phyloP scores from a whole-genome alignment of 2,797 vertebrate genomes.

The Acanthiza pusilla region DNA sequence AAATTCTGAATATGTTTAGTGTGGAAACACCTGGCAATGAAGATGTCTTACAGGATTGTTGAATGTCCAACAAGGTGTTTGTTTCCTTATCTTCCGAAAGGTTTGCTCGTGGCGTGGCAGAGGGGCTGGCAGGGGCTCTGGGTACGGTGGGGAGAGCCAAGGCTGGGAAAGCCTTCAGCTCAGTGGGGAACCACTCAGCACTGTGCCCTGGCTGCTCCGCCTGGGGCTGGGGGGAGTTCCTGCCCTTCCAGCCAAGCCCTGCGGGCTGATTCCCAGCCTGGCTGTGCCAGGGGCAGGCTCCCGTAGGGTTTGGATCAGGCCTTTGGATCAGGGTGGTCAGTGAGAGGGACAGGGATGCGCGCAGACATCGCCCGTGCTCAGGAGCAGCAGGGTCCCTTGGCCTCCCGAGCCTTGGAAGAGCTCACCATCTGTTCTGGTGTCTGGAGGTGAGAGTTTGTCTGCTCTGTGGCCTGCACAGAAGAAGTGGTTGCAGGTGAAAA shows the following conservation, averaged over 20 bases:
- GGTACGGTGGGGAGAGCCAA: not conserved
- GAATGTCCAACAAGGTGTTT: not conserved
- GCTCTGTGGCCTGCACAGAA: fast-evolving
- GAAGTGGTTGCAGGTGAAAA: not conserved
- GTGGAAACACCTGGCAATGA: not conserved
- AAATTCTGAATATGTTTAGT: not conserved
- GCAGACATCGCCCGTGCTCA: fast-evolving
- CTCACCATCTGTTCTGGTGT: not conserved
- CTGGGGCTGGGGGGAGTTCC: not conserved
- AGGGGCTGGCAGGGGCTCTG: not conserved
- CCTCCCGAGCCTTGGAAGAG: not conserved
- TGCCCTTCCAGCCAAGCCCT: not conserved
- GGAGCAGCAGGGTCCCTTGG: not conserved
- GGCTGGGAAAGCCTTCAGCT: not conserved
- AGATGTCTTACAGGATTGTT: not conserved
- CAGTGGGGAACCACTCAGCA: not conserved
- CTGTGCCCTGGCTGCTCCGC: not conserved
- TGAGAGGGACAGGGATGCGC: not conserved
- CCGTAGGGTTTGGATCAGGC: not conserved
- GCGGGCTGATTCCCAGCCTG: not conserved
- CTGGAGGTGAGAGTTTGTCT: not conserved
- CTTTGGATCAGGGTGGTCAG: not conserved
- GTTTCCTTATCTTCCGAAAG: not conserved
- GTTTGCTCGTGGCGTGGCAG: not conserved
- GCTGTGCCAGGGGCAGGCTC: not conserved